Conservation (phyloP, 2,113 vertebrate species). For the Canis aureus region DNA sequence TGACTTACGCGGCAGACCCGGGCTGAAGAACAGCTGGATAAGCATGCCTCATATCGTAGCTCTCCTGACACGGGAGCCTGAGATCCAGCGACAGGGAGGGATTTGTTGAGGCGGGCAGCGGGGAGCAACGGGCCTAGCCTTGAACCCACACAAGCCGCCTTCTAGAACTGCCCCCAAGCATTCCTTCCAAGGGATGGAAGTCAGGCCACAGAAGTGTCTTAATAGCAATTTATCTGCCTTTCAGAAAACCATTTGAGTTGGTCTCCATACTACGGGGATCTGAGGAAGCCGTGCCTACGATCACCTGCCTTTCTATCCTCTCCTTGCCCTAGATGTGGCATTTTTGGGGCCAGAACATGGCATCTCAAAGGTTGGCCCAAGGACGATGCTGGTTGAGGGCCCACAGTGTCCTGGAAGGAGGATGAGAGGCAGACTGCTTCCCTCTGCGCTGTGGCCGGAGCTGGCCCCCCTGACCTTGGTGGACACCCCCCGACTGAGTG, state of each 20-base stretch:
- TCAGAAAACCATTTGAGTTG: conserved; percentile 58
- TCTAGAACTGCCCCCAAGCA: background rate
- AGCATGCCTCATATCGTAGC: fast-evolving
- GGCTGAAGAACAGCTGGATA: fast-evolving
- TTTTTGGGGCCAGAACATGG: background rate
- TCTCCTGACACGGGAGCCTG: background rate
- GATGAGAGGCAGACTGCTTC: fast-evolving
- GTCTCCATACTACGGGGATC: conserved; percentile 68
- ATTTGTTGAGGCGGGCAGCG: background rate
- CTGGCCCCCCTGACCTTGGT: background rate
- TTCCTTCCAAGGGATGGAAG: background rate
- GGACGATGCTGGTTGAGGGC: background rate
- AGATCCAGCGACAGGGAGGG: no score
- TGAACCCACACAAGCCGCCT: background rate
- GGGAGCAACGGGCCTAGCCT: background rate
- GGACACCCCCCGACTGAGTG: fast-evolving
- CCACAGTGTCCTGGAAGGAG: background rate
- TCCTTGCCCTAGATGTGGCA: background rate
- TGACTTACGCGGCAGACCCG: fast-evolving
- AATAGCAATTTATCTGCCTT: conserved; percentile 69
- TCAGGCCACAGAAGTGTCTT: conserved; percentile 66
- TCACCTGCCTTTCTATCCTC: background rate
- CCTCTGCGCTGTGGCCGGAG: fast-evolving
- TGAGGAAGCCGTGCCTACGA: conserved; percentile 42
- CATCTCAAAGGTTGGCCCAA: conserved; percentile 19